phyloP scores from a whole-genome alignment of 2,797 vertebrate species.

The Anableps anableps region DNA sequence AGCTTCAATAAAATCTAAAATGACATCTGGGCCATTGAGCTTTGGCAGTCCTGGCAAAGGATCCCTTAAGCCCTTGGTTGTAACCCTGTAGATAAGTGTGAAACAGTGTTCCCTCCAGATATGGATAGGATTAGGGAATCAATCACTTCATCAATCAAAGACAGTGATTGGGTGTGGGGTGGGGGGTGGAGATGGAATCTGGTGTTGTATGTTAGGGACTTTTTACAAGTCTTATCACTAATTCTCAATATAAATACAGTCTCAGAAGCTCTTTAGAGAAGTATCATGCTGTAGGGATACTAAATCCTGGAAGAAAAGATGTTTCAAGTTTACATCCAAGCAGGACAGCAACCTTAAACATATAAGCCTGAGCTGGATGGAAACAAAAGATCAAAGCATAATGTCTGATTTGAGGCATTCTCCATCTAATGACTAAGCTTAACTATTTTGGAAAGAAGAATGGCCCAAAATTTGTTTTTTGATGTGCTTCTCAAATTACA shows the following conservation, averaged over 20 bases:
- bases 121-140: constrained; percentile 51
- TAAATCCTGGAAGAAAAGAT: not conserved
- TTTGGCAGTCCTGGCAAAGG: constrained; percentile 16
- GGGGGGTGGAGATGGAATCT: constrained; percentile 19
- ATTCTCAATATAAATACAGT: not conserved
- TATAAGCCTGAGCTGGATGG: not conserved
- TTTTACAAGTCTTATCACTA: not conserved
- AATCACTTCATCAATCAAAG: constrained; percentile 62
- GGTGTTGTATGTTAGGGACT: not conserved
- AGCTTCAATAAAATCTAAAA: constrained; percentile 31
- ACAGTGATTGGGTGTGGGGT: constrained; percentile 25
- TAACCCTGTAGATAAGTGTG: constrained; percentile 20
- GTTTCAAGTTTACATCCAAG: not conserved
- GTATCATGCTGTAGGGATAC: not conserved
- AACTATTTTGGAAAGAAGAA: not conserved
- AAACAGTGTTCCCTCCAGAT: constrained; percentile 44
- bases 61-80: constrained; percentile 37
- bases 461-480: not conserved
- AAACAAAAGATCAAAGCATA: no score
- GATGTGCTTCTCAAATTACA: not conserved
- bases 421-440: no score
- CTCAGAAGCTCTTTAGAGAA: not conserved
- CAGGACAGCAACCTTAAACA: not conserved
- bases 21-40: constrained; percentile 21
- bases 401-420: no score